These are phyloP conservation scores for Drosophila borborema DNA, from an alignment of 2,888 invertebrate genomes.

Conservation along the genomic window DNA sequence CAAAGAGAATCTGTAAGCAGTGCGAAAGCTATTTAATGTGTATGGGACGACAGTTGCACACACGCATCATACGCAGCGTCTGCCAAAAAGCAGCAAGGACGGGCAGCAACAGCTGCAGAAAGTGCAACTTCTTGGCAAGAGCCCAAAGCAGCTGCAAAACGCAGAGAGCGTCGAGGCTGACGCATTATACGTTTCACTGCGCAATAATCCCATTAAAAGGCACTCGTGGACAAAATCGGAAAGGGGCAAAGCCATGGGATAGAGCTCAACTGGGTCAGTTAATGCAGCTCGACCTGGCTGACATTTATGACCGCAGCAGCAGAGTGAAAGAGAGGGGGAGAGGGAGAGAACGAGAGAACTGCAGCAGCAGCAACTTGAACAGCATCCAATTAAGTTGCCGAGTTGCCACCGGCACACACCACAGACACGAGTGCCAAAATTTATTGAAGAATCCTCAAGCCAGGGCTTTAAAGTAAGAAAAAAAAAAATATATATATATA, in stretches of 20 bases:
- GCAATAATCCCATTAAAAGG: slow-evolving; percentile 81
- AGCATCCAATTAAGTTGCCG: slow-evolving; percentile 50
- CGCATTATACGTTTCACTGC: slow-evolving; percentile 79
- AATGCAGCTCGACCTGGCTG: slow-evolving; percentile 69
- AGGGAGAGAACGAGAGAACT: neutral
- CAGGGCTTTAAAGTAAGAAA: slow-evolving; percentile 46
- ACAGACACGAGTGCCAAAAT: slow-evolving; percentile 39
- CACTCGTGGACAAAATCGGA: slow-evolving; percentile 24
- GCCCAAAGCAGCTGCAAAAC: slow-evolving; percentile 44
- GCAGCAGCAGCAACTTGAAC: slow-evolving; percentile 28
- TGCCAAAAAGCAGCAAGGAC: slow-evolving; percentile 52
- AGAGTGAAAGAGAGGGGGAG: neutral
- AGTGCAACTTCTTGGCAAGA: slow-evolving; percentile 25
- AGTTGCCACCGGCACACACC: slow-evolving; percentile 32
- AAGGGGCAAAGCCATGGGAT: slow-evolving; percentile 11
- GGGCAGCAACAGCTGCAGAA: slow-evolving; percentile 10
- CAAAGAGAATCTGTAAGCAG: slow-evolving; percentile 16
- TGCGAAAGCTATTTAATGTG: neutral
- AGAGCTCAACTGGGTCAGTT: slow-evolving; percentile 71
- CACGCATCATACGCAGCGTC: slow-evolving; percentile 58
- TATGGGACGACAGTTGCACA: neutral
- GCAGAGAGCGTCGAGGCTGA: slow-evolving; percentile 53
- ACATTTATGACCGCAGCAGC: slow-evolving; percentile 62
- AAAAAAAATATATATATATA: too few relatives aligned
- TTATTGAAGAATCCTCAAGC: slow-evolving; percentile 44